Evolutionary conservation across 2,888 invertebrate genomes (phyloP).

Genomic region (Dichetophora obliterata): DNA sequence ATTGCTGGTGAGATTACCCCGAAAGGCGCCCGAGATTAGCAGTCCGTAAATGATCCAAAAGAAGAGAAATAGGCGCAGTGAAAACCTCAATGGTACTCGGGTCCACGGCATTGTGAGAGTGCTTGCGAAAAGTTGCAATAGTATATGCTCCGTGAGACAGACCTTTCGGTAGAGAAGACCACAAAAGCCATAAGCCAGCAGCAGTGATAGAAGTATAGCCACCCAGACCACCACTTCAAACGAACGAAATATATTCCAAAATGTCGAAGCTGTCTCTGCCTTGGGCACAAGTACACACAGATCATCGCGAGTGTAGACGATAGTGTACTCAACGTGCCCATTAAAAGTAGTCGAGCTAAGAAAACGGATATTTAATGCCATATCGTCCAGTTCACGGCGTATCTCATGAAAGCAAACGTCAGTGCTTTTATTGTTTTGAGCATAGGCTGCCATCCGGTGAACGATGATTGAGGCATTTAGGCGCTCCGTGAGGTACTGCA

Average conservation of each 20-base stretch:
- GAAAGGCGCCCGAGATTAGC: constrained; percentile 65
- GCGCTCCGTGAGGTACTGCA: constrained; percentile 67
- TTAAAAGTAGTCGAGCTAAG: constrained; percentile 71
- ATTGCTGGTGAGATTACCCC: constrained; percentile 66
- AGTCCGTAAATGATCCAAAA: constrained; percentile 66
- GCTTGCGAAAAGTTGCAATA: constrained; percentile 56
- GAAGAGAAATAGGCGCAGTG: constrained; percentile 58
- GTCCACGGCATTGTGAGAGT: constrained; percentile 57
- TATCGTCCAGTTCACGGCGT: constrained; percentile 64
- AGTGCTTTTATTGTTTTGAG: constrained; percentile 41
- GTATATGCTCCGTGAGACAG: constrained; percentile 37
- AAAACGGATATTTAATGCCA: constrained; percentile 73
- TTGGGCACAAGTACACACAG: constrained; percentile 73
- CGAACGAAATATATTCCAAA: constrained; percentile 69
- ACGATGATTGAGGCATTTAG: constrained; percentile 71
- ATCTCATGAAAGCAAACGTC: constrained; percentile 61
- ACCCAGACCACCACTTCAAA: constrained; percentile 63
- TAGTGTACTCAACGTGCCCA: constrained; percentile 72
- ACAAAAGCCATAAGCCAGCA: constrained; percentile 56
- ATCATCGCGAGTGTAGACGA: constrained; percentile 72
- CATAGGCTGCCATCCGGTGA: constrained; percentile 51
- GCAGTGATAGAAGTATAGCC: constrained; percentile 51
- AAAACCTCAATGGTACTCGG: constrained; percentile 45
- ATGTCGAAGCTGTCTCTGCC: constrained; percentile 70
- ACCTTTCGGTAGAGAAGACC: constrained; percentile 44